Evolutionary conservation across 2,797 vertebrate genomes (phyloP), one percentile per base, ranked within the genome.

Genomic region (Pangasius krempfi): DNA sequence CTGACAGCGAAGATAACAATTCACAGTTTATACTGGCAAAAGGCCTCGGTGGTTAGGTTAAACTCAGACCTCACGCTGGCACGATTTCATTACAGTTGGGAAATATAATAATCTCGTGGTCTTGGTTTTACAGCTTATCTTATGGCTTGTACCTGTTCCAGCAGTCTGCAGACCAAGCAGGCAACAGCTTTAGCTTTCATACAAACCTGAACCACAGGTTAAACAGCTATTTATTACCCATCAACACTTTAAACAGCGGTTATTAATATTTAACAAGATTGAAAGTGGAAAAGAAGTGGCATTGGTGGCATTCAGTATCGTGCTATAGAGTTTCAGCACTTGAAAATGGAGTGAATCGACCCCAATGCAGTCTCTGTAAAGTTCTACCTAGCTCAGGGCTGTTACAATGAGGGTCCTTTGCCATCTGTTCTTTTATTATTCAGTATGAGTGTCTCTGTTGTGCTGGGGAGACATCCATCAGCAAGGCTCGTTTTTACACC

Each of bases 201-300:
- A 80, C 68, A 85, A 88, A 85, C 58, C 72, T 14, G n/a, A 66
- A 79, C 9, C 20, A 2, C 80, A 84, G 87, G 58, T 85, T 68
- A 88, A 85, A 79, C 62, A 80, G 64, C 73, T 85, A 54, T 84
- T 78, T 88, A 84, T 78, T 75, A 40, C 60, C 58, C 44, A 78
- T 62, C 72, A 82, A 75, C 58, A 54, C 70, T 30, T 83, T 66
- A 50, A 66, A 66, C 44, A 52, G 4, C 7, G 27, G 52, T 58
- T 83, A 73, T 88, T 84, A 84, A 75, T 58, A 62, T 75, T 76
- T 64, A 64, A 76, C 22, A 64, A 30, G 27, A 16, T 20, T 10
- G 56, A 75, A 52, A 22, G 66, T n/a, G 64, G 52, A 44, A n/a
- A 66, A 60, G 47, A 54, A 83, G 2, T 7, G 64, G 54, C 27